Conservation (phyloP, 2,113 vertebrate genomes). For the Reinhardtius hippoglossoides region DNA sequence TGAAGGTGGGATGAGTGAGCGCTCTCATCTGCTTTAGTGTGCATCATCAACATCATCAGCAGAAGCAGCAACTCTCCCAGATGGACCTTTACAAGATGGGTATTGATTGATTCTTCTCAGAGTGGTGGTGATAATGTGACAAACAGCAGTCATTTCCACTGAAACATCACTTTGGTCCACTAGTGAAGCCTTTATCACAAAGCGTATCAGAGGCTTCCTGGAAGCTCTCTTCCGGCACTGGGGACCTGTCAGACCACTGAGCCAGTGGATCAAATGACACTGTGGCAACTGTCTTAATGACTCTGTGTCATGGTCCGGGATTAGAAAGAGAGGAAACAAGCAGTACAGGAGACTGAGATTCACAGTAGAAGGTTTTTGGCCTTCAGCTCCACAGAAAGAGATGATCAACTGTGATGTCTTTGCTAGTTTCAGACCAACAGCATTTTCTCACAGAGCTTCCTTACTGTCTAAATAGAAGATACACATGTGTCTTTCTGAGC, state of each 20-base stretch:
- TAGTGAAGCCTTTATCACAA: constrained; percentile 63
- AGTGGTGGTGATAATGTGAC: constrained; percentile 77
- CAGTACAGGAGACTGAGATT: background rate
- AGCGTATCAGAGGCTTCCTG: constrained; percentile 70
- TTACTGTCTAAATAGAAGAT: background rate
- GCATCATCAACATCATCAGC: constrained; percentile 5
- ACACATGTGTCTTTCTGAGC: too few species aligned
- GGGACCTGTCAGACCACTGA: constrained; percentile 50
- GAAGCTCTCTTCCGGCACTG: constrained; percentile 62
- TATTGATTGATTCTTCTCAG: constrained; percentile 73
- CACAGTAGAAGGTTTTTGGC: background rate
- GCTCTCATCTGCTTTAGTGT: constrained; percentile 25
- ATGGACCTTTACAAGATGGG: constrained; percentile 65
- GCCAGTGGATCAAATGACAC: constrained; percentile 71
- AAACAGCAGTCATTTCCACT: constrained; percentile 77
- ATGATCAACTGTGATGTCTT: background rate
- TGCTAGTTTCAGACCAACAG: background rate
- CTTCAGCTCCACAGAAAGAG: background rate
- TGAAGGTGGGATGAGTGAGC: constrained; percentile 3
- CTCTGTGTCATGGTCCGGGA: constrained; percentile 42
- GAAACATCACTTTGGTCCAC: constrained; percentile 72
- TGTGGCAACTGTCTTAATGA: constrained; percentile 53
- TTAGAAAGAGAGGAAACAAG: background rate
- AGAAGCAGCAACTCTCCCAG: constrained; percentile 41
- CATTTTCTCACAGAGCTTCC: background rate